Percentiles rank a stretch among this genome's conserved stretches.
phyloP scores from a whole-genome alignment of 1,140 invertebrate species.

The Scaptomyza graminum region DNA sequence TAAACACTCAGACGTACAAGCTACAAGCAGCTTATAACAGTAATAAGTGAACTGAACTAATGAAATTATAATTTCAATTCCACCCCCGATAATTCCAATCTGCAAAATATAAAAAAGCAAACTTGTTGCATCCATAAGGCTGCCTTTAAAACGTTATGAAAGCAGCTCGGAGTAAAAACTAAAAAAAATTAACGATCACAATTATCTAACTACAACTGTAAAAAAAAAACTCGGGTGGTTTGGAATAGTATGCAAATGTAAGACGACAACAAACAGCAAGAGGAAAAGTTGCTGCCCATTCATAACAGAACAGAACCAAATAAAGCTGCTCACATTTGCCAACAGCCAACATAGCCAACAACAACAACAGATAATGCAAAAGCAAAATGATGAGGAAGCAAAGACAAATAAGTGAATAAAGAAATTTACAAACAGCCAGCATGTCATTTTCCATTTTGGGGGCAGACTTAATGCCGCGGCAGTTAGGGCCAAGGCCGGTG shows the following conservation, averaged over 20 bases:
- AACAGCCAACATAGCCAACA: conserved; percentile 18
- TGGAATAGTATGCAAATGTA: conserved; percentile 17
- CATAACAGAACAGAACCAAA: neutral
- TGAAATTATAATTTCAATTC: too few relatives aligned
- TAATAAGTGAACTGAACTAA: neutral
- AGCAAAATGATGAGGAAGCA: neutral
- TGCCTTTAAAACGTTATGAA: too few relatives aligned
- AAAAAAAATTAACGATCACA: too few relatives aligned
- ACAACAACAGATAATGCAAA: too few relatives aligned
- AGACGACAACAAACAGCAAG: conserved; percentile 6
- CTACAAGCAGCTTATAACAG: conserved; percentile 17
- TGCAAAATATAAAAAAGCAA: too few relatives aligned
- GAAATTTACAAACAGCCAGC: conserved; percentile 16
- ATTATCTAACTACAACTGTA: too few relatives aligned
- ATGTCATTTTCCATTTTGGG: conserved; percentile 37
- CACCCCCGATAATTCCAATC: too few relatives aligned
- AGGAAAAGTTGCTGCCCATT: too few relatives aligned
- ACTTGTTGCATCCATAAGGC: too few relatives aligned
- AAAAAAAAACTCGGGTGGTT: too few relatives aligned
- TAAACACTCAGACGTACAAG: conserved; percentile 11
- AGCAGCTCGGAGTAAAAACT: too few relatives aligned
- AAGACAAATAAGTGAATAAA: neutral
- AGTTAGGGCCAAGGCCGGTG: neutral
- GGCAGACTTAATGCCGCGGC: conserved; percentile 19
- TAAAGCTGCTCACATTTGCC: conserved; percentile 27